A percentile compares a stretch with the other conserved stretches of the same genome.
phyloP scores from a whole-genome alignment of 1,140 invertebrate species.

The Diabrotica undecimpunctata region DNA sequence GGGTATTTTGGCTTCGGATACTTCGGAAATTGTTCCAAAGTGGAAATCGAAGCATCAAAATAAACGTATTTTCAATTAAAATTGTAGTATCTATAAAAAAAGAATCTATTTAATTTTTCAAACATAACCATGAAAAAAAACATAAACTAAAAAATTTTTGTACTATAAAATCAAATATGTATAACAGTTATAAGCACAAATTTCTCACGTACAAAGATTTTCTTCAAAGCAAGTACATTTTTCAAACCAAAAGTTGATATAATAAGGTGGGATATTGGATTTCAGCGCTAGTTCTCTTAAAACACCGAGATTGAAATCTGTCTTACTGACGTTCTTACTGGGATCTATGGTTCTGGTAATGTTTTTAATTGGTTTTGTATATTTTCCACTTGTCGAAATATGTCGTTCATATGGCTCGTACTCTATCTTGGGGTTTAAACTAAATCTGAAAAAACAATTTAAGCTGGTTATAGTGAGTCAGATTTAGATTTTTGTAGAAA shows the following conservation, averaged over 20 bases:
- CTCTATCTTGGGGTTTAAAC: constrained; percentile 19
- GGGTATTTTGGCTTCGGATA: too few relatives aligned
- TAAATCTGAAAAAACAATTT: constrained; percentile 25
- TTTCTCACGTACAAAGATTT: not conserved
- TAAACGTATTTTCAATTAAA: too few relatives aligned
- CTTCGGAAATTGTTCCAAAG: too few relatives aligned
- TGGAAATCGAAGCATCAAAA: too few relatives aligned
- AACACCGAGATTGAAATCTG: constrained; percentile 24
- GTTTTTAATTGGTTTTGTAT: constrained; percentile 6
- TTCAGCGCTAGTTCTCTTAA: constrained; percentile 21
- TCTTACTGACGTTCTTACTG: constrained; percentile 24
- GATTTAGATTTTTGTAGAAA: too few relatives aligned
- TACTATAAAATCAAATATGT: too few relatives aligned
- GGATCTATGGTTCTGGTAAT: constrained; percentile 24
- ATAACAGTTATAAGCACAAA: too few relatives aligned
- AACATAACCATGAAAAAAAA: too few relatives aligned
- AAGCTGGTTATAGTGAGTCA: too few relatives aligned
- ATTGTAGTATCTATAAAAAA: too few relatives aligned
- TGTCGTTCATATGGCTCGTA: constrained; percentile 22
- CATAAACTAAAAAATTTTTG: too few relatives aligned
- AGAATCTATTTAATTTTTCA: too few relatives aligned
- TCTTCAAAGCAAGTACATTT: not conserved
- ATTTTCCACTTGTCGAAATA: constrained; percentile 14
- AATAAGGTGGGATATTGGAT: constrained; percentile 22
- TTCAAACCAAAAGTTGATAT: constrained; percentile 19